Evolutionary conservation across 2,888 invertebrate species (phyloP), one percentile per base, ranked within the genome.

Genomic region (Philereme transversata): DNA sequence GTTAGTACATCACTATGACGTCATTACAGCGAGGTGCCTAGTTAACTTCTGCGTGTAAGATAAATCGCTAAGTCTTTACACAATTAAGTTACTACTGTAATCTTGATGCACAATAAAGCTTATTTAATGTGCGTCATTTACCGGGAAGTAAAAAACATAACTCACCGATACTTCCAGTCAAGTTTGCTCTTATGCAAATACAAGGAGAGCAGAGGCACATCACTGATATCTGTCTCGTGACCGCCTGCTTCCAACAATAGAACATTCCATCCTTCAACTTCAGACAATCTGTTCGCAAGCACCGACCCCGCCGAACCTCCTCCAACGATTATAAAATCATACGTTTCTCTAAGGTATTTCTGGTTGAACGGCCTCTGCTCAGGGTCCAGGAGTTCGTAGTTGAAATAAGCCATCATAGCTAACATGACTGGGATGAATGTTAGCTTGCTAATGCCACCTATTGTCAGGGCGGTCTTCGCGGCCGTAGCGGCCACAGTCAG

Each of bases 111-210:
- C 41, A 57, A 53, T 41, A 6, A 43, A 50, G 57, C 22, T 56
- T 51, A 59, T 8, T 22, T 51, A 44, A 40, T 44, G 47, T 38
- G 9, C 4, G 10, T 38, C 50, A 8, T 52, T 35, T 45, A 22
- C 41, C 43, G 34, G 53, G 47, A 47, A n/a, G 35, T 46, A 1
- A 41, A 41, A 4, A 4, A 41, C 9, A 9, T 8, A n/a, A 73
- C 81, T 80, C 79, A 96, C 95, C 96, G 94, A 87, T 97, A 98
- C 76, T 97, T 97, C 98, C 98, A 98, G 84, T 98, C 98, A 75
- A 97, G 82, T 91, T 96, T 96, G 81, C 97, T 97, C 76, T 97
- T 97, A 84, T 98, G 98, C 76, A 98, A 92, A 83, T 97, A 98
- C 49, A 97, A 83, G 46, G 97, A 97, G n/a, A 97, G 86, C 51